Evolutionary conservation across 2,888 invertebrate genomes (phyloP).

Genomic region (Drosophila greeni): DNA sequence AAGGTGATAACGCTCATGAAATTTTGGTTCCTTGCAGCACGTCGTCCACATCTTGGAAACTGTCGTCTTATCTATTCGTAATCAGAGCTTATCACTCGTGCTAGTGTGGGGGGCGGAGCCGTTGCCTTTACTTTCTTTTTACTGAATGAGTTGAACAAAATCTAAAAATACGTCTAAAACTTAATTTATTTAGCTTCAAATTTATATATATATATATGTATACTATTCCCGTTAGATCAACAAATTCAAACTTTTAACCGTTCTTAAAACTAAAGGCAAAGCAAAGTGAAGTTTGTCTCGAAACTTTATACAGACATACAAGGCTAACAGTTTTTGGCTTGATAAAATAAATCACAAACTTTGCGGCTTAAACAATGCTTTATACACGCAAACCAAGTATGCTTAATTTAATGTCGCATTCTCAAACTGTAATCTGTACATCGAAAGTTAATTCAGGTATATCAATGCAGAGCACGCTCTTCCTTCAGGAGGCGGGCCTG

Average conservation of each 20-base stretch:
- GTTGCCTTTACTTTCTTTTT: not conserved
- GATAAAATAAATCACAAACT: slow-evolving; percentile 36
- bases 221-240: slow-evolving; percentile 37
- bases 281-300: slow-evolving; percentile 20
- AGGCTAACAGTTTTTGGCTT: slow-evolving; percentile 33
- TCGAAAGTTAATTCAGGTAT: slow-evolving; percentile 45
- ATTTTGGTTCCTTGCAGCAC: slow-evolving; percentile 14
- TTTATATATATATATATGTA: slow-evolving; percentile 14
- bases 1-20: slow-evolving; percentile 24
- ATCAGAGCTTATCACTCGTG: slow-evolving; percentile 22
- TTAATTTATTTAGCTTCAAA: slow-evolving; percentile 34
- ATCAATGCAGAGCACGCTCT: slow-evolving; percentile 38
- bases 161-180: slow-evolving; percentile 31
- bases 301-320: slow-evolving; percentile 26
- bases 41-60: not conserved
- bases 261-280: slow-evolving; percentile 28
- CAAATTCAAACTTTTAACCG: slow-evolving; percentile 33
- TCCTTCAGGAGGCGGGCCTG: slow-evolving; percentile 67
- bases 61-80: slow-evolving; percentile 20
- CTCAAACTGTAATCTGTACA: slow-evolving; percentile 50
- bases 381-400: slow-evolving; percentile 41
- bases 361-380: slow-evolving; percentile 17
- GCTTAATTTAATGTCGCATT: slow-evolving; percentile 36
- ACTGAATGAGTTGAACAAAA: slow-evolving; percentile 1
- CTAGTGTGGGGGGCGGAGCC: not conserved